These are phyloP conservation scores for Macrobrachium nipponense DNA, from an alignment of 1,140 invertebrate genomes.

Conservation along the genomic window DNA sequence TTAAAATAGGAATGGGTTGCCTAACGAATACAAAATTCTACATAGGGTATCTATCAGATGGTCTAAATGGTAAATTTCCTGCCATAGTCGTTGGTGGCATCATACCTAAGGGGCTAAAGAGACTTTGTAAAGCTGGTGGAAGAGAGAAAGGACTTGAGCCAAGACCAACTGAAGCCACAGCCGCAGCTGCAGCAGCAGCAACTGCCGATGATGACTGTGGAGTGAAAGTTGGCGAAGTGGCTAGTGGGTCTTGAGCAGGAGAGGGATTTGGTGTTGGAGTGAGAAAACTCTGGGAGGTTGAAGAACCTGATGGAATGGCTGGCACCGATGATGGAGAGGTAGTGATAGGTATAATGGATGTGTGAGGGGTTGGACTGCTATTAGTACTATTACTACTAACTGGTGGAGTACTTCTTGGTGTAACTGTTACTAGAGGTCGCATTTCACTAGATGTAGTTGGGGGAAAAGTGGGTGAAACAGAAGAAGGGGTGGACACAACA, in stretches of 20 bases:
- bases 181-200: constrained; percentile 47
- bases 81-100: constrained; percentile 45
- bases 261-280: constrained; percentile 21
- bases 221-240: constrained; percentile 33
- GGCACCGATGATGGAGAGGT: constrained; percentile 13
- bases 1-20: too few relatives aligned
- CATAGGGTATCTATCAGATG: constrained; percentile 42
- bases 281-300: too few relatives aligned
- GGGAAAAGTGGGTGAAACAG: constrained; percentile 14
- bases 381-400: constrained; percentile 28
- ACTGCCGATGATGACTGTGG: constrained; percentile 26
- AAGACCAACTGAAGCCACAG: constrained; percentile 35
- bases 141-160: constrained; percentile 39
- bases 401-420: constrained; percentile 35
- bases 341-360: constrained; percentile 39
- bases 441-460: constrained; percentile 41
- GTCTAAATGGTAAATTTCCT: constrained; percentile 45
- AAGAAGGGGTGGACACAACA: constrained; percentile 36
- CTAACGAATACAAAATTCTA: background rate
- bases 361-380: constrained; percentile 33
- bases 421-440: constrained; percentile 22
- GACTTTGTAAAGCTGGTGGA: constrained; percentile 43
- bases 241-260: constrained; percentile 45
- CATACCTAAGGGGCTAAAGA: constrained; percentile 42
- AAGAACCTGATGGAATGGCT: constrained; percentile 17